Evolutionary conservation across 2,113 vertebrate species (phyloP), one percentile per base, ranked within the genome.

Genomic region (Sceloporus tristichus): DNA sequence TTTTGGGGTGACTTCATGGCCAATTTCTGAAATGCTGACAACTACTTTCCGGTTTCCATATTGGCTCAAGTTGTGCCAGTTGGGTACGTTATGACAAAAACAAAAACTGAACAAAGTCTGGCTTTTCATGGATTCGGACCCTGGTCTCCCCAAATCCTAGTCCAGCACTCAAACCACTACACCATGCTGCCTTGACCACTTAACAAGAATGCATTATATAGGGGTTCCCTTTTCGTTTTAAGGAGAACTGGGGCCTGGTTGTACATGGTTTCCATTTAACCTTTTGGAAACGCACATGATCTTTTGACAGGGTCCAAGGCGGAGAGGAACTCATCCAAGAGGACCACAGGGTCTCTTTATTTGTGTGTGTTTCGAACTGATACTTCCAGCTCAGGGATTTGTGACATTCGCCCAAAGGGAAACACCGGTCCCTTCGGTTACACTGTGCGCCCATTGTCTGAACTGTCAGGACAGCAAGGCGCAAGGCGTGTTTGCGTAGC

Each of bases 371-470:
- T 95, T 87, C 93, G 40, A 87, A 90, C 70, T n/a, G 2, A 90
- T 89, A n/a, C 91, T 94, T 94, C 86, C 96, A 95, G 88, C 94
- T 93, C 82, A 56, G 94, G 94, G 92, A 95, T 92, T 91, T 86
- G 96, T 96, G 95, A 95, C 95, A 96, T 96, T 96, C 93, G 97
- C 97, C 97, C 96, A 94, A 93, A 97, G 97, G 97, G 96, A 96
- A 97, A 96, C 96, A 95, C 96, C 96, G 94, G 96, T 84, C 90
- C 88, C 82, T 93, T 21, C 82, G 91, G 94, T 91, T 70, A 92
- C 94, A 97, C 97, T 97, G 95, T 97, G 97, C 94, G 91, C 92
- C 96, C 96, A 93, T 97, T 97, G 97, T 98, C 96, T 95, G 78
- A 91, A 91, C 80, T 88, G 94, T 93, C 96, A 89, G 94, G 91